Base-by-base conservation (phyloP, 2,797 vertebrate species). In the Distichodus sexfasciatus region DNA sequence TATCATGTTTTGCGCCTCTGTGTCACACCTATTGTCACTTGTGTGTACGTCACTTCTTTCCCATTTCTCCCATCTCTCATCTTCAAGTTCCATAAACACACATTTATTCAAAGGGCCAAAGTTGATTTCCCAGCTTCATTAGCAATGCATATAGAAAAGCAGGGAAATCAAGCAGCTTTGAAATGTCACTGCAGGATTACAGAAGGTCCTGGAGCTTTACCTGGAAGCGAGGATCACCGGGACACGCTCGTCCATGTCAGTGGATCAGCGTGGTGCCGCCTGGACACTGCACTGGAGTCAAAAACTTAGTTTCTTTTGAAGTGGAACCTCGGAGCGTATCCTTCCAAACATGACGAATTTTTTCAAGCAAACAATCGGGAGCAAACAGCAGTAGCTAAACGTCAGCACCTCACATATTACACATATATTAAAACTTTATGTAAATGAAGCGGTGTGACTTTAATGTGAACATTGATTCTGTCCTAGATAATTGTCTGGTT, bases 71-170 rank as follows among this genome's bases (percentile, higher is more conserved):
- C n/a, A n/a, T 4, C 9, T 38, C 36, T 7, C 8, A 12, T 2
- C 36, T 23, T 3, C 44, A 23, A 6, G 10, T 47, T n/a, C n/a
- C n/a, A n/a, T 21, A 48, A 74, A 63, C 62, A 60, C 40, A 24
- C 61, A 62, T 76, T 76, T 79, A 72, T 76, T 76, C 65, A 71
- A 57, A 65, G 44, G 61, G 64, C 44, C 62, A 55, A 73, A 63
- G 55, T 72, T 71, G 57, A 63, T 69, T 33, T 66, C 61, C 58
- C 60, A 66, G 67, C n/a, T n/a, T 69, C 65, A 77, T 75, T 77
- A 73, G 70, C 69, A 72, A 73, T 76, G 65, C 64, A 71, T 40
- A 73, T 72, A 47, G 33, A 60, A 64, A 62, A 47, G 53, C 68
- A 78, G 62, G 46, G 19, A 51, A 70, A 59, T 66, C 72, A 72